phyloP scores from a whole-genome alignment of 2,113 vertebrate genomes.

The Barbus barbus region DNA sequence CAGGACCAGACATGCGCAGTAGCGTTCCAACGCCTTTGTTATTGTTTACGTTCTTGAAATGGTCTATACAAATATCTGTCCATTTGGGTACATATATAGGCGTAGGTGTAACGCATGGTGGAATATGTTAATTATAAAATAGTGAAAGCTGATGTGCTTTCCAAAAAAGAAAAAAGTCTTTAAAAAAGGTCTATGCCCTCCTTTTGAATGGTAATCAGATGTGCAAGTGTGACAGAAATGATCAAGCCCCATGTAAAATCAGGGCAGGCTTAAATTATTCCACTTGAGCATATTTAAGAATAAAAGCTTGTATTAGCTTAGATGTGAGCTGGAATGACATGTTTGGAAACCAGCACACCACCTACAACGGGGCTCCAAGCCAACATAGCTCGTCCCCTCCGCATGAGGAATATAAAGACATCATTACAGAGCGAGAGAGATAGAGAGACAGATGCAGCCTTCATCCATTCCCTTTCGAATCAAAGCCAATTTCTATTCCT shows the following conservation, averaged over 20 bases:
- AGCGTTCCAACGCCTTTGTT: no score
- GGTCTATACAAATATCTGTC: neutral
- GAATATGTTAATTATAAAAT: neutral
- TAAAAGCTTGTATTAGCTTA: constrained; percentile 63
- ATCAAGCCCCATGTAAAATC: constrained; percentile 43
- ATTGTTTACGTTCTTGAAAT: no score
- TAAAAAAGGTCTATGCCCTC: constrained; percentile 34
- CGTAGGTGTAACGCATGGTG: neutral
- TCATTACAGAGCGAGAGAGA: constrained; percentile 64
- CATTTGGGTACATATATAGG: neutral
- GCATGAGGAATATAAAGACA: constrained; percentile 70
- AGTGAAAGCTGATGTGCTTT: constrained; percentile 15
- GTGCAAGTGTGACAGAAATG: constrained; percentile 55
- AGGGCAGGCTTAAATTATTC: constrained; percentile 70
- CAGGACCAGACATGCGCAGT: no score
- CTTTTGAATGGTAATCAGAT: constrained; percentile 54
- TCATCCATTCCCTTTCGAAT: constrained; percentile 75
- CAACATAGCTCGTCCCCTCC: constrained; percentile 62
- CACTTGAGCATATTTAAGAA: constrained; percentile 68
- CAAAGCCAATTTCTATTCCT: constrained; percentile 62
- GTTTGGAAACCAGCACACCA: constrained; percentile 48
- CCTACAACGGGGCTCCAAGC: constrained; percentile 58
- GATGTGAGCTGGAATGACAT: constrained; percentile 44
- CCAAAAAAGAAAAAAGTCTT: neutral
- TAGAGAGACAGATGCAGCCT: constrained; percentile 55